Evolutionary conservation across 2,797 vertebrate species (phyloP).

Genomic region (Oryzias dopingdopingensis): DNA sequence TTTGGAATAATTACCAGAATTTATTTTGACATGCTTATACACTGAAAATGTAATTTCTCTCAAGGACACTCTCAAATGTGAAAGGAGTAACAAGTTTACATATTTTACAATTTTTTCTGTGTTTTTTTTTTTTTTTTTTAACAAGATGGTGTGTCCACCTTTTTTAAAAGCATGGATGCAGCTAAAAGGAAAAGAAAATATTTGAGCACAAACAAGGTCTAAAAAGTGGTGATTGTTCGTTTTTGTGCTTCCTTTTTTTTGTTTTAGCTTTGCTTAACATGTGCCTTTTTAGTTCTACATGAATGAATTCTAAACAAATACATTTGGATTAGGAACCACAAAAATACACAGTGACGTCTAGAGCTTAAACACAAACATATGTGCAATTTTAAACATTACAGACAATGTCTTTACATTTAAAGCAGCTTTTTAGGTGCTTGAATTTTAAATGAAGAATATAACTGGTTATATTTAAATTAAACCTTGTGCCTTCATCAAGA

Average conservation of each 20-base stretch:
- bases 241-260: background rate
- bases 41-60: too few species aligned
- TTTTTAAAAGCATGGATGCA: background rate
- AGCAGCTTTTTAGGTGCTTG: too few species aligned
- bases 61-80: too few species aligned
- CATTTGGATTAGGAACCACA: too few species aligned
- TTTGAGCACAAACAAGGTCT: background rate
- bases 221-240: background rate
- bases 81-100: background rate
- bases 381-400: too few species aligned
- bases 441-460: background rate
- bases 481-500: constrained; percentile 5
- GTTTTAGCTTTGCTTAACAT: background rate
- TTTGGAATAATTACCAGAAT: too few species aligned
- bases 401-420: too few species aligned
- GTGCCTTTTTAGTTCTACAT: background rate
- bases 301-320: background rate
- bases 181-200: background rate
- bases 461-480: background rate
- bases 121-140: background rate
- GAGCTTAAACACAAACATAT: too few species aligned
- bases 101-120: background rate
- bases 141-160: background rate
- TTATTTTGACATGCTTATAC: too few species aligned
- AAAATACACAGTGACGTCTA: background rate